These are phyloP conservation scores for roundworm (Caenorhabditis elegans) DNA, from an alignment of 1,140 invertebrate species.

Conservation along the genomic window DNA sequence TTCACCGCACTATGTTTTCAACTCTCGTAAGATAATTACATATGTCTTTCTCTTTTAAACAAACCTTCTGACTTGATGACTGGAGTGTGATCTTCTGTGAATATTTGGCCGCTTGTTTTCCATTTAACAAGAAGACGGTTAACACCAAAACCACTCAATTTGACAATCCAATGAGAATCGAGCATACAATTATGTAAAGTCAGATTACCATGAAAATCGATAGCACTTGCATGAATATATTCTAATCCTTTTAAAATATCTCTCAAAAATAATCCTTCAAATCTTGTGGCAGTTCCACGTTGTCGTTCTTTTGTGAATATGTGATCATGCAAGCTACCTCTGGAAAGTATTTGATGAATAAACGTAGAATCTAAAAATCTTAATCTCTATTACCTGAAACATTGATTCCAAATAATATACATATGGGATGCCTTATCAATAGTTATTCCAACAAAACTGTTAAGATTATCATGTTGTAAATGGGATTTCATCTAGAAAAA, in stretches of 20 bases:
- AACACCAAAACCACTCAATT: conserved; percentile 45
- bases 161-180: conserved; percentile 49
- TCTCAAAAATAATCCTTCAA: conserved; percentile 46
- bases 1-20: neutral
- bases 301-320: conserved; percentile 34
- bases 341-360: neutral
- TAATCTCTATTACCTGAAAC: conserved; percentile 4
- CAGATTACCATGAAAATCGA: conserved; percentile 47
- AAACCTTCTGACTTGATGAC: neutral
- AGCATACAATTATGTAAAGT: conserved; percentile 42
- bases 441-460: conserved; percentile 40
- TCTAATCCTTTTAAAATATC: conserved; percentile 50
- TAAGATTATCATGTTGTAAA: conserved; percentile 47
- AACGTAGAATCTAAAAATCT: neutral
- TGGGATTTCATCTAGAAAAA: conserved; percentile 41
- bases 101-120: conserved; percentile 9
- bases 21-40: conserved; percentile 19
- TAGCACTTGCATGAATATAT: conserved; percentile 40
- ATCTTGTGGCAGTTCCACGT: conserved; percentile 41
- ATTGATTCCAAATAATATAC: conserved; percentile 20
- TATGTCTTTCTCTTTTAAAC: neutral
- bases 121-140: conserved; percentile 32
- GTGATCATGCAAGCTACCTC: conserved; percentile 41
- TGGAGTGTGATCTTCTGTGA: conserved; percentile 5
- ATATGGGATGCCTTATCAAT: conserved; percentile 21